Evolutionary conservation across 2,113 vertebrate species (phyloP), one percentile per base, ranked within the genome.

Genomic region (Fulica atra): DNA sequence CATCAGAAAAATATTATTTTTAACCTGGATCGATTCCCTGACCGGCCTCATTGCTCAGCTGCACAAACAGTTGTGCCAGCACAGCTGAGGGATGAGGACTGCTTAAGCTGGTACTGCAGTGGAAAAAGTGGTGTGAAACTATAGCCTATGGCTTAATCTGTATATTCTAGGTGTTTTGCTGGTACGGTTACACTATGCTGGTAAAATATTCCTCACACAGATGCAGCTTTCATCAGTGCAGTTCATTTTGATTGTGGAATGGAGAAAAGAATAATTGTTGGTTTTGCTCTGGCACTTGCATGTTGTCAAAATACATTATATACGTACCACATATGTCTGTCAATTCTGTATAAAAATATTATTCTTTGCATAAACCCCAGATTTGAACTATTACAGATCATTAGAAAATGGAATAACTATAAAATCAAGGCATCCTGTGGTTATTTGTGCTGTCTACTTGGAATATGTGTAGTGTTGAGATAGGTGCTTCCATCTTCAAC

Each of bases 1-100:
- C 86, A 94, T 96, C 91, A 97, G 92, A 96, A 97, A 95, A 96
- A 95, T 96, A 96, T 97, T 97, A 94, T 97, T 97, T 97, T 95
- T 97, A 96, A 95, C 91, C 64, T 94, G 92, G 92, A 96, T 93
- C 4, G 1, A 95, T 96, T 97, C 94, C 94, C 92, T 88, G 46
- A 77, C 79, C 0, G 12, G 92, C 83, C 92, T 96, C 79, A 33
- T 50, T 92, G 88, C 83, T 97, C 95, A 96, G 96, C 96, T 96
- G 96, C 91, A 94, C 86, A 95, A 97, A 96, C 94, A 97, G 60
- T 94, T 96, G 94, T 96, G 94, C 95, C 91, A 94, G 91, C 88
- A 81, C 95, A 96, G 88, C 92, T 93, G 94, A 96, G 72, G 36
- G 82, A 88, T 88, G 91, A 88, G 60, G 79, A 21, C 86, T 92